Evolutionary conservation across 2,888 invertebrate species (phyloP), one percentile per base, ranked within the genome.

Genomic region (Pristionchus mayeri): DNA sequence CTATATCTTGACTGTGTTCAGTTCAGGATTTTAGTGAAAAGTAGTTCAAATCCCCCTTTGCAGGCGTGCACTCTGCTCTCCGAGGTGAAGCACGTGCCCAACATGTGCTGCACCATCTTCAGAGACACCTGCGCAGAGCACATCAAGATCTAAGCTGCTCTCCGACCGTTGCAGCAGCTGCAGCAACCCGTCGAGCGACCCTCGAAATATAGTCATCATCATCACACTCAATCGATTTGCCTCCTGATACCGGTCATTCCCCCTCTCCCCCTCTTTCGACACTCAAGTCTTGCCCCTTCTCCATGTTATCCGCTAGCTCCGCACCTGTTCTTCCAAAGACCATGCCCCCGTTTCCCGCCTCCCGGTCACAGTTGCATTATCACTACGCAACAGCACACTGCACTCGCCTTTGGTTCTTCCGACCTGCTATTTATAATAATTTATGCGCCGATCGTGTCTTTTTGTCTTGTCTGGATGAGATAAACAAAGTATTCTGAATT

Each of bases 31-130:
- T 3, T 67, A 7, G 2, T 71, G 34, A 71, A 37, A 40, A 18
- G 30, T 63, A 30, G 24, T 11, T 3, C 24, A 50, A 50, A 11
- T 34, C 13, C 40, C 9, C 11, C 40, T 44, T 85, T 88, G 37
- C 84, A 89, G 89, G 90, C 90, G 2, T 90, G 90, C 85, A 88
- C 88, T 0, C 87, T 90, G 1, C 86, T 90, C 18, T 86, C 87
- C 9, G 85, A 88, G 80, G 90, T 90, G 16, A 86, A 89, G 85
- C 87, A 90, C 78, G 90, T 90, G 21, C 88, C 90, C 18, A 87
- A 88, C 50, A 88, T 90, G 88, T 90, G 90, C 85, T 90, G 90
- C 83, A 86, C 87, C n/a, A 86, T 88, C 27, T 89, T 86, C 87
- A 78, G 63, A 13, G 78, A 86, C 24, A 84, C 85, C 1, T 87